These are phyloP conservation scores for Euphydryas editha DNA, from an alignment of 2,888 invertebrate species.

Conservation along the genomic window DNA sequence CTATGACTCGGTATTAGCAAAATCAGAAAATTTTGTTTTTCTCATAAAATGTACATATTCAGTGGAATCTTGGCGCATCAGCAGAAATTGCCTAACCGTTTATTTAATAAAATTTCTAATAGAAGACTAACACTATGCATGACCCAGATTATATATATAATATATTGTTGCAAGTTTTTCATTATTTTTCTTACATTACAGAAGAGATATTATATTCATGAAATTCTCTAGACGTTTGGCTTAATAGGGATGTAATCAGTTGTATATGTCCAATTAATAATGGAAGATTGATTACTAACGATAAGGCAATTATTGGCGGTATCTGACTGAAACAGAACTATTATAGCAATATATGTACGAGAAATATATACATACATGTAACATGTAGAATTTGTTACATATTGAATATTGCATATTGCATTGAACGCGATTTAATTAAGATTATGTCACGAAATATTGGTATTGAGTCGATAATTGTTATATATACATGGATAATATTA, in stretches of 20 bases:
- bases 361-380: neutral
- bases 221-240: neutral
- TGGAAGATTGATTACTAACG: slow-evolving; percentile 39
- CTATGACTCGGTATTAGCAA: no score
- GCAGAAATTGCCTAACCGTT: no score
- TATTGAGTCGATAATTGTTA: neutral
- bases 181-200: neutral
- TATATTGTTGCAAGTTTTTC: no score
- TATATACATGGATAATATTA: no score
- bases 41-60: no score
- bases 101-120: no score
- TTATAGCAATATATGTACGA: neutral
- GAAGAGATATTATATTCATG: neutral
- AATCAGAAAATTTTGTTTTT: no score
- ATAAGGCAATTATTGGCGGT: slow-evolving; percentile 35
- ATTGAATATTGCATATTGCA: slow-evolving; percentile 7
- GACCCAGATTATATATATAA: no score
- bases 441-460: neutral
- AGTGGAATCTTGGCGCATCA: no score
- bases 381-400: neutral
- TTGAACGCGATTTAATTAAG: slow-evolving; percentile 8
- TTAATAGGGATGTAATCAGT: slow-evolving; percentile 10
- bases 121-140: no score
- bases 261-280: slow-evolving; percentile 38
- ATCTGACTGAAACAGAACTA: slow-evolving; percentile 33